phyloP scores from a whole-genome alignment of 2,113 vertebrate genomes.

The Platichthys stellatus region DNA sequence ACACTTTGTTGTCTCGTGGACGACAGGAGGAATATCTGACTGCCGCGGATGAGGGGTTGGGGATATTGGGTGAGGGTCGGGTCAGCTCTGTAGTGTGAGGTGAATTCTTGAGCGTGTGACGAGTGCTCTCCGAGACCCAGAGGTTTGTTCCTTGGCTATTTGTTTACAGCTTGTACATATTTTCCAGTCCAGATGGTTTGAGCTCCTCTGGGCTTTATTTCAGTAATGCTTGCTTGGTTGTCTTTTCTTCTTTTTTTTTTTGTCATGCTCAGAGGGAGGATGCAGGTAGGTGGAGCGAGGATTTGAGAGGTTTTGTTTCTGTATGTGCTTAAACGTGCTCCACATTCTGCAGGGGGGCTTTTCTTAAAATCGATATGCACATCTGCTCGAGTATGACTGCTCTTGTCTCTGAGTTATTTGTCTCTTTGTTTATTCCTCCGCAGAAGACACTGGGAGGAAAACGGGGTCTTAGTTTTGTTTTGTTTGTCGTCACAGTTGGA shows the following conservation, averaged over 20 bases:
- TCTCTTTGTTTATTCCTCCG: constrained; percentile 33
- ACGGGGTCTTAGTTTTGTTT: constrained; percentile 33
- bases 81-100: constrained; percentile 45
- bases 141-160: constrained; percentile 46
- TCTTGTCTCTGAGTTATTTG: constrained; percentile 21
- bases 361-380: constrained; percentile 62
- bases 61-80: constrained; percentile 15
- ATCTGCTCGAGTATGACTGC: constrained; percentile 29
- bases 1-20: constrained; percentile 40
- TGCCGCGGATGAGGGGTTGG: constrained; percentile 4
- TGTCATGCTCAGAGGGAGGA: constrained; percentile 23
- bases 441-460: constrained; percentile 27
- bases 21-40: constrained; percentile 7
- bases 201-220: constrained; percentile 52
- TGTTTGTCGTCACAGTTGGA: constrained; percentile 34
- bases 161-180: constrained; percentile 59
- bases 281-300: constrained; percentile 36
- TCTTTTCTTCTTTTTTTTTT: neutral
- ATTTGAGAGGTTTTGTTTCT: constrained; percentile 50
- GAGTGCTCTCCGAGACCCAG: neutral
- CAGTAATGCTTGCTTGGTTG: constrained; percentile 29
- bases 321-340: constrained; percentile 40
- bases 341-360: constrained; percentile 42
- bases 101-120: constrained; percentile 33
- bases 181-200: constrained; percentile 55